These are phyloP conservation scores for Brotogeris chrysoptera DNA, from an alignment of 2,797 vertebrate genomes.

Conservation along the genomic window DNA sequence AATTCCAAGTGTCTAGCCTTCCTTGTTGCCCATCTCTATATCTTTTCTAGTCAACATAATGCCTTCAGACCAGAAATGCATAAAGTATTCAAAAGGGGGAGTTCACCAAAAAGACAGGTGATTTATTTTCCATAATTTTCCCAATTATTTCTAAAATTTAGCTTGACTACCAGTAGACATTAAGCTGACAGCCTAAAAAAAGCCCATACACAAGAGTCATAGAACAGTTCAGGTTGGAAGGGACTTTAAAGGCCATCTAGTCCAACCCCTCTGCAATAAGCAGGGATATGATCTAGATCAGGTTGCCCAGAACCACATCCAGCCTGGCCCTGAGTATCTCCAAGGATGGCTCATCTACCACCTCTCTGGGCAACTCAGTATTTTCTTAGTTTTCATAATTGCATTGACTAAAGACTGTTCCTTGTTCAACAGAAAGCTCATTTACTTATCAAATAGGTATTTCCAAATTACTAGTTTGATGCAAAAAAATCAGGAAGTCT, in stretches of 20 bases:
- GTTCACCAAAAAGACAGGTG: not conserved
- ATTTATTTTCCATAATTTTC: not conserved
- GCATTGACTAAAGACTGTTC: not conserved
- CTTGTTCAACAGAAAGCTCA: not conserved
- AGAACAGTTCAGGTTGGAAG: not conserved
- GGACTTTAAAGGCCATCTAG: not conserved
- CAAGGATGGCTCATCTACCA: not conserved
- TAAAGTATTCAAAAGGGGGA: not conserved
- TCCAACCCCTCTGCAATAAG: not conserved
- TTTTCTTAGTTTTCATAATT: not conserved
- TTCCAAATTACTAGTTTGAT: not conserved
- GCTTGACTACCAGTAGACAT: not conserved
- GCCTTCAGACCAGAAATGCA: not conserved
- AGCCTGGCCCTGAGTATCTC: too few species aligned
- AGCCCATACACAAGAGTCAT: not conserved
- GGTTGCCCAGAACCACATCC: not conserved
- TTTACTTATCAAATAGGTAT: not conserved
- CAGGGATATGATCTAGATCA: not conserved
- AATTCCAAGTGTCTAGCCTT: not conserved
- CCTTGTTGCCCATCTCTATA: not conserved
- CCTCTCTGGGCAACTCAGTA: not conserved
- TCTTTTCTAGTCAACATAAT: not conserved
- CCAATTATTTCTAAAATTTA: not conserved
- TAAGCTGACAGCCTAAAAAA: not conserved
- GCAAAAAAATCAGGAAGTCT: not conserved